Percentiles rank a stretch among this genome's conserved stretches.
Evolutionary conservation across 2,113 vertebrate species (phyloP).

Genomic region (Nettapus auritus): DNA sequence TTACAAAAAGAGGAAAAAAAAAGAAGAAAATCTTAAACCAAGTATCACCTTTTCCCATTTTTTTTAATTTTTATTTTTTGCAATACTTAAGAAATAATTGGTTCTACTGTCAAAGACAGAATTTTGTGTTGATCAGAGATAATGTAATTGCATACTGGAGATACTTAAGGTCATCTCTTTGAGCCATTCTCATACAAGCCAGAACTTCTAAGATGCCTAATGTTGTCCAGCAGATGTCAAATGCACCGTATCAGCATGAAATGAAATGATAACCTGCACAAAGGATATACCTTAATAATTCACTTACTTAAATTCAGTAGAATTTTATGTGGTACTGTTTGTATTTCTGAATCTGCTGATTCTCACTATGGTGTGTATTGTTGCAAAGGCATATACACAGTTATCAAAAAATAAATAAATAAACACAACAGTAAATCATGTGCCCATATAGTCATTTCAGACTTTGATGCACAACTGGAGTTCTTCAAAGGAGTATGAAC

Average conservation of each 20-base stretch:
- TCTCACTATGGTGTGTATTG: not conserved
- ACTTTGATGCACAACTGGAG: not conserved
- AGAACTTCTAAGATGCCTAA: not conserved
- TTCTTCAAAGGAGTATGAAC: not conserved
- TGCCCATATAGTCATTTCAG: not conserved
- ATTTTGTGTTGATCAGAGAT: not conserved
- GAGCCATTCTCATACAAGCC: accelerated
- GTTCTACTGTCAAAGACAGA: not conserved
- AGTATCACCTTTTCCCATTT: not conserved
- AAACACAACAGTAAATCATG: not conserved
- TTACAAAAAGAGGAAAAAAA: not conserved
- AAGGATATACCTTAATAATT: not conserved
- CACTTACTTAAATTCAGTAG: not conserved
- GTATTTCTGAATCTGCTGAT: not conserved
- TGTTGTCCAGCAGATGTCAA: not conserved
- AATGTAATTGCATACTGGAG: not conserved
- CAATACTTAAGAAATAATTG: not conserved
- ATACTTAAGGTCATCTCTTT: not conserved
- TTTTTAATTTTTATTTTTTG: not conserved
- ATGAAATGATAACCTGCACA: not conserved
- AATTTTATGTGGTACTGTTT: not conserved
- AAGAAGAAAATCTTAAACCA: not conserved
- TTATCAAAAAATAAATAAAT: not conserved
- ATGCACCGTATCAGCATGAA: not conserved
- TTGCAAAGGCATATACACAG: not conserved